Percentiles rank a stretch among this genome's conserved stretches.
Evolutionary conservation across 2,888 invertebrate genomes (phyloP).

Genomic region (Xiphydria camelus): DNA sequence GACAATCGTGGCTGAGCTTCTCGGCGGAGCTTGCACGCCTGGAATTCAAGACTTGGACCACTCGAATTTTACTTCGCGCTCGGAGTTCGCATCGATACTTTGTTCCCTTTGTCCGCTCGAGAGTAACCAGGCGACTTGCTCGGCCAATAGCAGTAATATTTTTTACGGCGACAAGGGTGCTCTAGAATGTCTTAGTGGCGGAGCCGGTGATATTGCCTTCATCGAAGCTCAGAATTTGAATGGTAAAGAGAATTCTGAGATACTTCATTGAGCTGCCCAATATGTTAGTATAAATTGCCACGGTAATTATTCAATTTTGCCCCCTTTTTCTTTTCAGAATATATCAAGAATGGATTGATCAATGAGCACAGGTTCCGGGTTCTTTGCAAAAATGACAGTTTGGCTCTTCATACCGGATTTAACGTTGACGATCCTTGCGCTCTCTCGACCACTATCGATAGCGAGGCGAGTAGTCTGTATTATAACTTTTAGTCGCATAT

Average conservation of each 20-base stretch:
- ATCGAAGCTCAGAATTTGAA: constrained; percentile 61
- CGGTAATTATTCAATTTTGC: too few species aligned
- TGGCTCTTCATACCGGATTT: constrained; percentile 60
- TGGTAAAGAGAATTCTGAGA: constrained; percentile 48
- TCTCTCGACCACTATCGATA: constrained; percentile 64
- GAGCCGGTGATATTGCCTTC: constrained; percentile 65
- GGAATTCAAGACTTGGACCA: constrained; percentile 63
- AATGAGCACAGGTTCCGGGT: constrained; percentile 59
- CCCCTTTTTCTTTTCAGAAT: constrained; percentile 37
- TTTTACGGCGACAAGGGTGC: constrained; percentile 68
- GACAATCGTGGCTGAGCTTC: constrained; percentile 61
- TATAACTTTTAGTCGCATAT: not conserved
- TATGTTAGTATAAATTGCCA: not conserved
- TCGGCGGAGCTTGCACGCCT: constrained; percentile 66
- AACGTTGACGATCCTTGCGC: constrained; percentile 62
- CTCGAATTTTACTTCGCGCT: constrained; percentile 11
- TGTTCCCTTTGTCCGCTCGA: constrained; percentile 37
- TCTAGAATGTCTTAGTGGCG: constrained; percentile 62
- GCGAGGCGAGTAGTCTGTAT: constrained; percentile 58
- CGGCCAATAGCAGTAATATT: constrained; percentile 60
- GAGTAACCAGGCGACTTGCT: constrained; percentile 55
- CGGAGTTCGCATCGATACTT: constrained; percentile 14
- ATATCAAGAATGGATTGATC: constrained; percentile 49
- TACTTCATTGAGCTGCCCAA: not conserved
- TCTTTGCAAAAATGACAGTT: constrained; percentile 65